Conservation (phyloP, 1,140 invertebrate genomes). For the Drosophila sulfurigaster region DNA sequence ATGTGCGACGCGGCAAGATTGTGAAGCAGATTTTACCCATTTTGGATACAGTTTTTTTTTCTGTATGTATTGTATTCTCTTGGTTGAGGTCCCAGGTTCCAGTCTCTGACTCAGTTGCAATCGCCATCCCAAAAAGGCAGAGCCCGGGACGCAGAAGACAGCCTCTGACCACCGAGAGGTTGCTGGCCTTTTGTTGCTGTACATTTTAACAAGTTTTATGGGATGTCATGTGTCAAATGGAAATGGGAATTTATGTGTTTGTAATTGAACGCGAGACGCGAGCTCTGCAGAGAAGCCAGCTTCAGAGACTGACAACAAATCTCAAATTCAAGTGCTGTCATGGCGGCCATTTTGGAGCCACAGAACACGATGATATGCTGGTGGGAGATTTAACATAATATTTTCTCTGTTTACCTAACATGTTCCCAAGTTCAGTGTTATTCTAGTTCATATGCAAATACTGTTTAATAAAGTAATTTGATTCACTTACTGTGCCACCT, state of each 20-base stretch:
- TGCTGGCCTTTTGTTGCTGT: constrained; percentile 68
- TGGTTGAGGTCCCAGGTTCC: not conserved
- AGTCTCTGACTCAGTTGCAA: constrained; percentile 25
- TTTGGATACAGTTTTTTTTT: constrained; percentile 69
- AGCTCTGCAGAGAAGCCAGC: constrained; percentile 30
- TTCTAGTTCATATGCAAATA: not conserved
- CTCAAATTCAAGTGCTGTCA: constrained; percentile 28
- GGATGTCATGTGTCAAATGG: constrained; percentile 84
- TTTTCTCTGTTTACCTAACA: constrained; percentile 54
- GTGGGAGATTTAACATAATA: constrained; percentile 74
- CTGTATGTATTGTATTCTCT: constrained; percentile 19
- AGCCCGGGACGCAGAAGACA: constrained; percentile 27
- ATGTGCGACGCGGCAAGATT: constrained; percentile 69
- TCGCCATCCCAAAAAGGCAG: constrained; percentile 35
- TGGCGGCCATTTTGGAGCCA: constrained; percentile 48
- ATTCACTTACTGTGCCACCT: constrained; percentile 15
- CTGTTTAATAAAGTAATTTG: not conserved
- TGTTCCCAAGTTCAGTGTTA: not conserved
- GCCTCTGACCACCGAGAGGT: constrained; percentile 53
- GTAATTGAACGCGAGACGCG: constrained; percentile 81
- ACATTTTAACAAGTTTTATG: constrained; percentile 84
- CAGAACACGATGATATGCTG: constrained; percentile 54
- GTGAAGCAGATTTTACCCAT: constrained; percentile 75
- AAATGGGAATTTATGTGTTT: constrained; percentile 84
- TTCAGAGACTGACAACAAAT: constrained; percentile 34